Base-by-base conservation (phyloP, 2,113 vertebrate species). In the Amphiprion ocellaris region DNA sequence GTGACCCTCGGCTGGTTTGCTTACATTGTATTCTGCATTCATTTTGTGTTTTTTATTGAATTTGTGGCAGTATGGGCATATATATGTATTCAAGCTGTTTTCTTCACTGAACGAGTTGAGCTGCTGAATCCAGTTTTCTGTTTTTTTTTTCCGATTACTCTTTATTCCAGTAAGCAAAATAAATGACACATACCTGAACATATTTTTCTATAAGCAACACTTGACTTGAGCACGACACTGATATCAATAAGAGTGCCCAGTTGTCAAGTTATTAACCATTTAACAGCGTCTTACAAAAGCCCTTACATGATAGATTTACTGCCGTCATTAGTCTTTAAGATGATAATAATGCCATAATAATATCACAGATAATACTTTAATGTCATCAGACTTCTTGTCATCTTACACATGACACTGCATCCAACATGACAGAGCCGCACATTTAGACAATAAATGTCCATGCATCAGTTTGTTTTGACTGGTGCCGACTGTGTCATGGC, bases 251-350 rank as follows among this genome's bases (percentile, higher is more conserved):
- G 10, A 44, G 2, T 12, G 41, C 41, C 41, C 41, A 11, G 10
- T 47, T 23, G 30, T 50, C 28, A 28, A 30, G 12, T 95, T 94
- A 95, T 93, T 89, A 94, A 94, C 95, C 88, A 93, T 95, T 87
- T 95, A 95, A 95, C 95, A 95, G 95, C 95, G 95, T 92, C 95
- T 95, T 95, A 94, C 96, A 95, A 94, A 95, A 94, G 93, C 95
- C 95, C 95, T 95, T 92, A 96, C 92, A 94, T 83, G 14, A 55
- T 59, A 44, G 1, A 47, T 65, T 82, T 49, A 55, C 19, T 9
- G 60, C 9, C 33, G 24, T 41, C 3, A 2, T 71, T 72, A n/a
- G 79, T 77, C 67, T 70, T 69, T 30, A 28, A 46, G 46, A 59
- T 30, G 24, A 64, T 44, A 58, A 67, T 26, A 33, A 19, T 15